Percentiles rank a stretch among this genome's conserved stretches.
These are phyloP conservation scores for Caenorhabditis auriculariae DNA, from an alignment of 2,888 invertebrate species.

Conservation along the genomic window DNA sequence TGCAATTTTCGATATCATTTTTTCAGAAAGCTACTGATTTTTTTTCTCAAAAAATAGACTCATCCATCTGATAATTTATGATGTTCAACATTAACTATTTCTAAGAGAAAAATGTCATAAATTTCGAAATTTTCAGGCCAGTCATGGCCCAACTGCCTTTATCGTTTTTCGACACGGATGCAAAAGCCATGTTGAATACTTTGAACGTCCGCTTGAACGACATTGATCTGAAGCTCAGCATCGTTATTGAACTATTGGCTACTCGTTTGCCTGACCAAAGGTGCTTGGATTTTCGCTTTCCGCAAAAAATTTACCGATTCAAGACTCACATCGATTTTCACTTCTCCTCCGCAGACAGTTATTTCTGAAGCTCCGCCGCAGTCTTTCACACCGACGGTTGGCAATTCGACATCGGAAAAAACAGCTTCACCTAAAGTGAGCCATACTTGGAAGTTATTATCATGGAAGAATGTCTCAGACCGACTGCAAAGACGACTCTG, in stretches of 20 bases:
- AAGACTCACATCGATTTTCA: conserved; percentile 35
- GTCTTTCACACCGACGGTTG: conserved; percentile 29
- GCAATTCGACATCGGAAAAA: conserved; percentile 33
- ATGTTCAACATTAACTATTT: too few species aligned
- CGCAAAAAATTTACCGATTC: not conserved
- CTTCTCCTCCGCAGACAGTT: conserved; percentile 42
- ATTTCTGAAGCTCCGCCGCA: conserved; percentile 37
- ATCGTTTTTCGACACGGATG: conserved; percentile 52
- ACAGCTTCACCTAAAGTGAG: conserved; percentile 32
- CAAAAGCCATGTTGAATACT: conserved; percentile 49
- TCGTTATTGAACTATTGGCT: conserved; percentile 52
- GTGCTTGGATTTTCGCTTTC: conserved; percentile 4
- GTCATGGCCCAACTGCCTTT: conserved; percentile 42
- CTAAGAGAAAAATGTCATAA: too few species aligned
- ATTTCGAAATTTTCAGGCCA: too few species aligned
- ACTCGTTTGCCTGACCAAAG: conserved; percentile 47
- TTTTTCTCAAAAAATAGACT: conserved; percentile 6
- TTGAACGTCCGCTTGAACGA: conserved; percentile 56
- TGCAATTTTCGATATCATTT: too few species aligned
- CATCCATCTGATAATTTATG: too few species aligned
- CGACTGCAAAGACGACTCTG: conserved; percentile 45
- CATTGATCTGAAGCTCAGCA: conserved; percentile 57
- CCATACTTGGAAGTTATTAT: too few species aligned
- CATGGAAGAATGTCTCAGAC: conserved; percentile 14
- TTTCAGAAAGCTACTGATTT: too few species aligned